A percentile compares a stretch with the other conserved stretches of the same genome.
Evolutionary conservation across 2,888 invertebrate genomes (phyloP).

Genomic region (Meiosimyza decipiens): DNA sequence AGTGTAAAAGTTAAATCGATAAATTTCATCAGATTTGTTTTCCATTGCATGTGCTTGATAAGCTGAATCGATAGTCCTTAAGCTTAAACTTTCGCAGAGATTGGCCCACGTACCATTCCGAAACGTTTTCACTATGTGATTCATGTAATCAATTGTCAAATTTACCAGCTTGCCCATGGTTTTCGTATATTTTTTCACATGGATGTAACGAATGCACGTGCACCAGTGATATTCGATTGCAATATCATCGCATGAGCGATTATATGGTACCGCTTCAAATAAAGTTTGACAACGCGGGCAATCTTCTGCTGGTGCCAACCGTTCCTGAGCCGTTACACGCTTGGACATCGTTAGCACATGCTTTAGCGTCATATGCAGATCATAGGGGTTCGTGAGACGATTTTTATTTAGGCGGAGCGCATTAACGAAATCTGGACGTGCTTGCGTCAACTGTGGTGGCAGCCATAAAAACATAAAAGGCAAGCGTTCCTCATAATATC

Average conservation of each 20-base stretch:
- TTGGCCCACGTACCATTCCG: slow-evolving; percentile 59
- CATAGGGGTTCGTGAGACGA: slow-evolving; percentile 77
- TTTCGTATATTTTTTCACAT: slow-evolving; percentile 64
- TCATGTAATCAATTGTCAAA: slow-evolving; percentile 58
- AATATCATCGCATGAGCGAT: slow-evolving; percentile 77
- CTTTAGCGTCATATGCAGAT: slow-evolving; percentile 78
- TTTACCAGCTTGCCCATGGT: slow-evolving; percentile 70
- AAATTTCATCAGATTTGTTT: slow-evolving; percentile 48
- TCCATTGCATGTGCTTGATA: slow-evolving; percentile 58
- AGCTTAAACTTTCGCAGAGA: slow-evolving; percentile 69
- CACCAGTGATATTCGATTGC: slow-evolving; percentile 81
- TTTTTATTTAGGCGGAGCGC: slow-evolving; percentile 72
- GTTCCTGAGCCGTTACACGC: slow-evolving; percentile 54
- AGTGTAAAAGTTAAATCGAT: slow-evolving; percentile 77
- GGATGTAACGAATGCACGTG: slow-evolving; percentile 74
- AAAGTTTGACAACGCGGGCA: slow-evolving; percentile 77
- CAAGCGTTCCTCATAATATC: slow-evolving; percentile 81
- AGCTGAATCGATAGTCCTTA: slow-evolving; percentile 71
- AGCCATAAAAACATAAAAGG: slow-evolving; percentile 77
- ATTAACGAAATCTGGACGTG: slow-evolving; percentile 69
- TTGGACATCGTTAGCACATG: slow-evolving; percentile 74
- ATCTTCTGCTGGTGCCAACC: slow-evolving; percentile 66
- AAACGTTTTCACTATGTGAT: slow-evolving; percentile 55
- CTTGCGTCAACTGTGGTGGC: slow-evolving; percentile 72
- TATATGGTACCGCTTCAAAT: slow-evolving; percentile 70